Base-by-base conservation (phyloP, 2,113 vertebrate species). In the Larimichthys polyactis region DNA sequence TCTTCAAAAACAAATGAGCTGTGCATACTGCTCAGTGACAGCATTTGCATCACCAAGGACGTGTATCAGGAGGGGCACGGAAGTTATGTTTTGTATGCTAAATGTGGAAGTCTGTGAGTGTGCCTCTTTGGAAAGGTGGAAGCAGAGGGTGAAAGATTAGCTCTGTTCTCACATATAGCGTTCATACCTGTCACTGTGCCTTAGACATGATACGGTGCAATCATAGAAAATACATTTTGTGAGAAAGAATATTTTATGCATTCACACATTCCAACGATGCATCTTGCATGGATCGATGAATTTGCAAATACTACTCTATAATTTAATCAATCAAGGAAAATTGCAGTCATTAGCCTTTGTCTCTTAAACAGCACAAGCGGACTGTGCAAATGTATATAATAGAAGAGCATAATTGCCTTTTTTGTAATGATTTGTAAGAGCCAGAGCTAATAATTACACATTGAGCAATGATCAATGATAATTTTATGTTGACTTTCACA, bases 21-120 rank as follows among this genome's bases (percentile, higher is more conserved):
- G 11, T 46, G 24, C 19, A 0, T 40, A 15, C n/a, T 19, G 36
- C 48, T 81, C 55, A 16, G n/a, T 43, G 58, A 58, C 72, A 49
- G 54, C 54, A 58, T 43, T 70, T 70, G 54, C 71, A 46, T 75
- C 43, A 69, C 27, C 57, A 62, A 76, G 71, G 59, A 85, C 9
- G 7, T 15, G 0, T 16, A 46, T 54, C 40, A 44, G 14, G 10
- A 15, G 15, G 12, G 8, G 7, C 20, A 14, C 19, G 32, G 16
- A 63, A 17, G 27, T 59, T 66, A 51, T 24, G 62, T 16, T 44
- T 17, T 43, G 27, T 70, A 46, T 48, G 65, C 64, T 64, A 15
- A 55, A 57, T 75, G 57, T 86, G 11, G 16, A 36, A 40, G 48
- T 24, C 2, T 48, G 36, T 43, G 27, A 60, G 20, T 52, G 63